Base-by-base conservation (phyloP, 2,113 vertebrate genomes). In the Trichechus manatus region DNA sequence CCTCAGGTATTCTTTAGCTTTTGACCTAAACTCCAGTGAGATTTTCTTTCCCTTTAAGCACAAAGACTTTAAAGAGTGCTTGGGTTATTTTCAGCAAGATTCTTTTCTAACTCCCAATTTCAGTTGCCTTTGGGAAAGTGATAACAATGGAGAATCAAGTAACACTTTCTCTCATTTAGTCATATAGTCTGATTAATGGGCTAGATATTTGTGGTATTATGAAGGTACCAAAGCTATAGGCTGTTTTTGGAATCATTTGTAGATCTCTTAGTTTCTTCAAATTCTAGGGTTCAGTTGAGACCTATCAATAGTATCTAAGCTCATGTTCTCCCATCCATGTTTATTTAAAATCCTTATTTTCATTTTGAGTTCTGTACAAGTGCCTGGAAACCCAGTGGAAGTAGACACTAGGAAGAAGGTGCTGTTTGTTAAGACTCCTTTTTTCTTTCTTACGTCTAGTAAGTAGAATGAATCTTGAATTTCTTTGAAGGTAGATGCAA, bases 21-120 rank as follows among this genome's bases (percentile, higher is more conserved):
- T 87, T 83, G 31, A 77, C 20, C 42, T 79, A n/a, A 93, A 66
- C 44, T 11, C 27, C 36, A 90, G 61, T 82, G 36, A 85, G 6
- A 36, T 68, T 79, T 90, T 89, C 42, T 64, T 72, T 47, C 44
- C 70, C 79, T 89, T 94, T 31, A 92, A 90, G 77, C 5, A 93
- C 22, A 80, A 92, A 92, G 19, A 64, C 64, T 70, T 94, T 70
- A 68, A 87, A 90, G 68, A 81, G 17, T 47, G 61, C 14, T 93
- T 91, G 25, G 81, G 36, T 87, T 13, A 56, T 90, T 74, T 95
- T n/a, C 39, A 75, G 66, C 1, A 36, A 89, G 20, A 56, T 31
- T 81, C 78, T 50, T 66, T 33, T 82, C 39, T 42, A 81, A 83
- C 23, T 77, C n/a, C 87, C 19, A 66, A 70, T 47, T 83, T 79